Conservation (phyloP, 2,113 vertebrate genomes). For the Silurus meridionalis region DNA sequence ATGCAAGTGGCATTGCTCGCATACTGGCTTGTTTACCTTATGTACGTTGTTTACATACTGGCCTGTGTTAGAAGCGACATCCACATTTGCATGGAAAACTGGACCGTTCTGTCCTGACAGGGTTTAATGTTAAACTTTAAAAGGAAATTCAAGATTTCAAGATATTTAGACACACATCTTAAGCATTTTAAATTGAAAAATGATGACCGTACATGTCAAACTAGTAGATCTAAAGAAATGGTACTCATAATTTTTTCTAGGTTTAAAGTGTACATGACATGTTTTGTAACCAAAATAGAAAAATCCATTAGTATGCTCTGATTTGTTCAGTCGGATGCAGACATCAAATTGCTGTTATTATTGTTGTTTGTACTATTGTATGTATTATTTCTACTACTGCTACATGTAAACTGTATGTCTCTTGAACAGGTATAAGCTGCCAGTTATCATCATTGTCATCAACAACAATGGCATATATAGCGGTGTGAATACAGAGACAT, state of each 20-base stretch:
- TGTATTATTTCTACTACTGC: background rate
- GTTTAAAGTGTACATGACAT: background rate
- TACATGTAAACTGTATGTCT: background rate
- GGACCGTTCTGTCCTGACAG: no score
- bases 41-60: background rate
- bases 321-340: background rate
- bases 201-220: background rate
- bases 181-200: background rate
- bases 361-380: background rate
- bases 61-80: background rate
- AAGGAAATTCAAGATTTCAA: background rate
- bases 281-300: background rate
- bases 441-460: conserved; percentile 86
- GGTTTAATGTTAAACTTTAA: background rate
- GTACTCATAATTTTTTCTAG: background rate
- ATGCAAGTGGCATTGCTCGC: background rate
- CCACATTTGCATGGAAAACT: background rate
- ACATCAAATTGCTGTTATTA: background rate
- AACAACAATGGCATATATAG: conserved; percentile 98
- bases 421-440: conserved; percentile 82
- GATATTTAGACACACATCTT: background rate
- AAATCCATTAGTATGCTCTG: background rate
- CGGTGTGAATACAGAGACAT: conserved; percentile 81
- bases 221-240: background rate
- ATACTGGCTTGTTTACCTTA: background rate